Base-by-base conservation (phyloP, 2,797 vertebrate genomes). In the Acanthiza pusilla region DNA sequence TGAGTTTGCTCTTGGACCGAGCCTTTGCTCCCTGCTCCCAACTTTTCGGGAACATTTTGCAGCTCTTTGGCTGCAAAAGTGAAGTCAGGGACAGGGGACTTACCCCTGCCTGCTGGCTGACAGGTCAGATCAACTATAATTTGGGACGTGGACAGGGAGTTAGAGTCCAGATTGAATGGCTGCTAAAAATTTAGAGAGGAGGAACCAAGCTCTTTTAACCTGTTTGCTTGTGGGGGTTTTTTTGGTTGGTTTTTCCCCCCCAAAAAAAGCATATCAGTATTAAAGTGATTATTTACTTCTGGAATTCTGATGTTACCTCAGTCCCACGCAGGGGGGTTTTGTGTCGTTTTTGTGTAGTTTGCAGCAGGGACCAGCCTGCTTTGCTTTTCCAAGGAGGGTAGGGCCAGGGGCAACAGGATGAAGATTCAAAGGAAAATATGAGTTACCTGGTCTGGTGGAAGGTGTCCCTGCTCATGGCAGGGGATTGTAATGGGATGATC, bases 1-100 rank as follows among this genome's bases (percentile, higher is more conserved):
- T 73, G 89, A 89, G 83, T 7, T 54, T 92, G 25, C 55, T 90
- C 42, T 70, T 87, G 77, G 60, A 94, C 80, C 66, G 12, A 76
- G 47, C 23, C 71, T 17, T 55, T 73, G 70, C 87, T 94, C 73
- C 50, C 89, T 65, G 50, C 45, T 88, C 88, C 60, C 66, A 94
- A 61, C 68, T 94, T 95, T 93, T 87, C 75, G 53, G 78, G 73
- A 93, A 91, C 92, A 90, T 91, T 97, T 96, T 89, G 74, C 58
- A 85, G 90, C 65, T 94, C 63, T 74, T 83, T n/a, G 36, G 13
- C 58, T 65, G 40, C 38, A 38, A 38, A 38, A 23, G 25, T n/a
- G 38, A 66, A 65, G 10, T 60, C 48, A 47, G 62, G 50, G 57
- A 67, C 7, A 9, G 38, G 21, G 51, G 30, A 40, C 26, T 70